Evolutionary conservation across 2,888 invertebrate genomes (phyloP).

Genomic region (Andrena trimmerana): DNA sequence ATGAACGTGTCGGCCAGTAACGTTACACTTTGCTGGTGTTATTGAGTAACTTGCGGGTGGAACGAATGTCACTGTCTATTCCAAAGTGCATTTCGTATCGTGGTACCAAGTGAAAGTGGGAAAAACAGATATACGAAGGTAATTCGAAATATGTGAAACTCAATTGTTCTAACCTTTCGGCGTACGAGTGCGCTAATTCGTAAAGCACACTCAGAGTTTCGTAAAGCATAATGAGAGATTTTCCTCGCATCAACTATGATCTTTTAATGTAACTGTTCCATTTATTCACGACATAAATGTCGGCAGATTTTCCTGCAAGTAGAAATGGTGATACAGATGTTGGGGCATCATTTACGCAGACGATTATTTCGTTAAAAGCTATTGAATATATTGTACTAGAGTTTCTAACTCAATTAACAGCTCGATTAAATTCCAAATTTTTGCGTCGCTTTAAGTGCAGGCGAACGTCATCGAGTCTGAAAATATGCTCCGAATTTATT

Average conservation of each 20-base stretch:
- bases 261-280: background rate
- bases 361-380: background rate
- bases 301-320: constrained; percentile 12
- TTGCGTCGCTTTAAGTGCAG: background rate
- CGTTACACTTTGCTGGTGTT: constrained; percentile 51
- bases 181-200: background rate
- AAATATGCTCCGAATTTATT: background rate
- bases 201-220: constrained; percentile 7
- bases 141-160: constrained; percentile 32
- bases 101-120: constrained; percentile 32
- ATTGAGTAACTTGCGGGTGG: constrained; percentile 49
- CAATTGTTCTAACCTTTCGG: constrained; percentile 42
- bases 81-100: constrained; percentile 37
- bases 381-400: background rate
- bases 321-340: constrained; percentile 56
- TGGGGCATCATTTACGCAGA: constrained; percentile 57
- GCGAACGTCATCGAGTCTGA: background rate
- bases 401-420: background rate
- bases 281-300: background rate
- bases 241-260: background rate
- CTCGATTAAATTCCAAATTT: background rate
- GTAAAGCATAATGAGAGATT: background rate
- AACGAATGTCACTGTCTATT: constrained; percentile 45
- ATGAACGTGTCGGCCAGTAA: constrained; percentile 61
- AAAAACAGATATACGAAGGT: constrained; percentile 23